These are phyloP conservation scores for Leptocoma aspasia DNA, from an alignment of 2,113 vertebrate genomes.

Conservation along the genomic window DNA sequence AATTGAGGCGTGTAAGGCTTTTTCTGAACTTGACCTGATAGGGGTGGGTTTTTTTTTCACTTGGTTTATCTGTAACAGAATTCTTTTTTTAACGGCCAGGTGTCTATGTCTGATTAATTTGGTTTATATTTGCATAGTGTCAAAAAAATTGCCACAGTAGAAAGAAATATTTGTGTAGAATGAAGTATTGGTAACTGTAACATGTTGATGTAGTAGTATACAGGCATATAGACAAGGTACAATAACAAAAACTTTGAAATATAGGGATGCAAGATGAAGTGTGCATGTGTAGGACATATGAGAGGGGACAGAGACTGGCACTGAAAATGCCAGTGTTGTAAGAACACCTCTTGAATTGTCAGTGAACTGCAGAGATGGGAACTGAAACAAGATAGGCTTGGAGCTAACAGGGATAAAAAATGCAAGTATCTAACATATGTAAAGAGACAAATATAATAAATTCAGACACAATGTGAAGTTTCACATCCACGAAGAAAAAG, in stretches of 20 bases:
- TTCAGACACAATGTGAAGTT: background rate
- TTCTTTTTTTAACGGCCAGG: background rate
- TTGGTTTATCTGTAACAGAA: background rate
- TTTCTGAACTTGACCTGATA: background rate
- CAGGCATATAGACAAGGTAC: background rate
- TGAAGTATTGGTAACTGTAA: background rate
- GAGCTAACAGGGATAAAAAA: background rate
- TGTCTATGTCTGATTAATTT: background rate
- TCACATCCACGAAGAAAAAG: background rate
- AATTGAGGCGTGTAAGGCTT: background rate
- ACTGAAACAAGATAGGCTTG: background rate
- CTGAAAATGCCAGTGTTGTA: background rate
- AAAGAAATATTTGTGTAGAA: background rate
- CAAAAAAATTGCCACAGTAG: background rate
- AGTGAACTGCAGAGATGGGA: background rate
- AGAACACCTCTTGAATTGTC: background rate
- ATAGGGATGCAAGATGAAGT: background rate
- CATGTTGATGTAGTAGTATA: background rate
- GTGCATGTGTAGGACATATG: background rate
- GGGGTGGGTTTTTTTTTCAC: background rate
- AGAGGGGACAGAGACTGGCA: background rate
- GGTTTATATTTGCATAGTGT: background rate
- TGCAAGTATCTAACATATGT: rapidly evolving
- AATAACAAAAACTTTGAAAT: background rate
- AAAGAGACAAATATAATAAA: background rate